Percentiles rank a stretch among this genome's conserved stretches.
phyloP scores from a whole-genome alignment of 2,888 invertebrate genomes.

The Catocala sponsa region DNA sequence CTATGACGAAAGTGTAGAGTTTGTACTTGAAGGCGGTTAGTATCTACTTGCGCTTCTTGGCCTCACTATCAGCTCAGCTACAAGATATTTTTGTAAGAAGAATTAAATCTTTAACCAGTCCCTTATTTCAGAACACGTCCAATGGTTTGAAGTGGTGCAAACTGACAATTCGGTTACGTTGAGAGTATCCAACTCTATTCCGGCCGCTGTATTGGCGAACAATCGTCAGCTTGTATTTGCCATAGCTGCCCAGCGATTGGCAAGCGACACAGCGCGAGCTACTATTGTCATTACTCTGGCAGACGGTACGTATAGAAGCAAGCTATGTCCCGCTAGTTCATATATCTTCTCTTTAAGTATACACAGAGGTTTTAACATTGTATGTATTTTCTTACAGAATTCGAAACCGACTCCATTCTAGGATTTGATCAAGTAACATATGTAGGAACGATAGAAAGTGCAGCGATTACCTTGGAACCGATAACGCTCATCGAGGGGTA shows the following conservation, averaged over 20 bases:
- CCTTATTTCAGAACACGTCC: constrained; percentile 8
- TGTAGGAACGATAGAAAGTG: constrained; percentile 40
- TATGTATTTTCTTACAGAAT: constrained; percentile 29
- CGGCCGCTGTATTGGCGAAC: constrained; percentile 30
- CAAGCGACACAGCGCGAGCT: constrained; percentile 32
- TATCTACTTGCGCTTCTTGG: not conserved
- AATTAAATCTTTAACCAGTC: not conserved
- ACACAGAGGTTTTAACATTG: not conserved
- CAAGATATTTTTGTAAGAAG: no score
- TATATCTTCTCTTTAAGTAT: no score
- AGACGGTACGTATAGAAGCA: constrained; percentile 9
- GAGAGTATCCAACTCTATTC: constrained; percentile 25
- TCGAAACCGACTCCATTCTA: constrained; percentile 26
- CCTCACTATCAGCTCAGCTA: no score
- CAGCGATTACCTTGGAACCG: constrained; percentile 35
- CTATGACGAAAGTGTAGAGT: constrained; percentile 41
- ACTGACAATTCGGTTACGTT: constrained; percentile 20
- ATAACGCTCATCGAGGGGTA: constrained; percentile 56
- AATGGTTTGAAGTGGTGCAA: constrained; percentile 4
- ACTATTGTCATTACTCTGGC: constrained; percentile 42
- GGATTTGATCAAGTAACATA: constrained; percentile 48
- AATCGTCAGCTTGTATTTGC: constrained; percentile 46
- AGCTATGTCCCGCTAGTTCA: not conserved
- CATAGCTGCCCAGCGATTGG: constrained; percentile 35
- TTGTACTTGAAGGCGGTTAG: constrained; percentile 52